These are phyloP conservation scores for Lissocephala sabroskyi DNA, from an alignment of 2,888 invertebrate species.

Conservation along the genomic window DNA sequence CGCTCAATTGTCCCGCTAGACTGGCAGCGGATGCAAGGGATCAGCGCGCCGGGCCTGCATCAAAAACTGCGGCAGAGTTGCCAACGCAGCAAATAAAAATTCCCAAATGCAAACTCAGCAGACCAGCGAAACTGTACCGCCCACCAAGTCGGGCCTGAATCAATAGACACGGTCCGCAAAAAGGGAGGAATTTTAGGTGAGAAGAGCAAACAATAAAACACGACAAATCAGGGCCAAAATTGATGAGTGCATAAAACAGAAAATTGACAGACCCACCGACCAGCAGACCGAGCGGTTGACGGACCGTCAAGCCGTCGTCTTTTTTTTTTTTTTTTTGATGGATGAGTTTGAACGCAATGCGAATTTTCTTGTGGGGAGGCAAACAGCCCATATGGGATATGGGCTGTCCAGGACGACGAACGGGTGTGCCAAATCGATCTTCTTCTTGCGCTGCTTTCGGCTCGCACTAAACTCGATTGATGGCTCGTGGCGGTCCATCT, in stretches of 20 bases:
- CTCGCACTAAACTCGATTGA: constrained; percentile 36
- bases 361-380: background rate
- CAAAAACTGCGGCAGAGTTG: constrained; percentile 12
- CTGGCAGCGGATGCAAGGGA: too few relatives aligned
- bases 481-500: constrained; percentile 28
- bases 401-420: too few relatives aligned
- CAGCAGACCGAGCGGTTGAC: background rate
- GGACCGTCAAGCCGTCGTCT: background rate
- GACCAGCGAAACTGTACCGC: constrained; percentile 43
- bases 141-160: too few relatives aligned
- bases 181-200: too few relatives aligned
- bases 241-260: constrained; percentile 36
- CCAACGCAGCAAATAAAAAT: constrained; percentile 11
- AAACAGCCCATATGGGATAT: constrained; percentile 1
- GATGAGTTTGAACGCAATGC: constrained; percentile 24
- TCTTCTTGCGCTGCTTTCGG: too few relatives aligned
- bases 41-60: too few relatives aligned
- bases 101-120: constrained; percentile 50
- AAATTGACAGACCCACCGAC: background rate
- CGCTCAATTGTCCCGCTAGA: background rate
- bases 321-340: too few relatives aligned
- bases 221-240: constrained; percentile 45
- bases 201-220: constrained; percentile 7
- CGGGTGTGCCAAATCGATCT: constrained; percentile 30
- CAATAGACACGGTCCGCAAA: too few relatives aligned